phyloP scores from a whole-genome alignment of 2,113 vertebrate species.

The Cheilinus undulatus region DNA sequence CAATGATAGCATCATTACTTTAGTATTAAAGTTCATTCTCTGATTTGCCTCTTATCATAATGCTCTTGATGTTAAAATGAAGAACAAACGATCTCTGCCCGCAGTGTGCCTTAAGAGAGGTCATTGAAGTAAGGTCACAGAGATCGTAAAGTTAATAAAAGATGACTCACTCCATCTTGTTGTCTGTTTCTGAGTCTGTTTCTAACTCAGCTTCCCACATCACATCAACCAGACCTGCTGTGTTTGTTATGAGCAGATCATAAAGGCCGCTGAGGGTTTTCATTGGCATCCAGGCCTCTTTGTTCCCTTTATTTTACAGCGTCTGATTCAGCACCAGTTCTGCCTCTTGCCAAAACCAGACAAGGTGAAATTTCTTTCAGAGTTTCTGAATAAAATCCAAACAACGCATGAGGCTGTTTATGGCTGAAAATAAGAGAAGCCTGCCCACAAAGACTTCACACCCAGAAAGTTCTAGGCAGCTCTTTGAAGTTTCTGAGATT shows the following conservation, averaged over 20 bases:
- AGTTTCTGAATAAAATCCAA: constrained; percentile 56
- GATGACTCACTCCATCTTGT: constrained; percentile 17
- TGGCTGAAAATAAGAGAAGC: constrained; percentile 23
- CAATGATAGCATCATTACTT: too few species aligned
- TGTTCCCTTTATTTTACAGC: constrained; percentile 46
- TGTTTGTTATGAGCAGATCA: constrained; percentile 30
- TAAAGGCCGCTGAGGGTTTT: constrained; percentile 53
- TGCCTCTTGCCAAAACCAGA: constrained; percentile 41
- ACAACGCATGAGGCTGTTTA: constrained; percentile 29
- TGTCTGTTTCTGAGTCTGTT: constrained; percentile 2
- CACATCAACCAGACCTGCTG: constrained; percentile 6
- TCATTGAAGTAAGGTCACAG: neutral
- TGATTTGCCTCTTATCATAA: too few species aligned
- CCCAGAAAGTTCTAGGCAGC: neutral
- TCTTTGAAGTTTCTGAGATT: neutral
- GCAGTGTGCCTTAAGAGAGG: neutral
- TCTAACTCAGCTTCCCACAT: constrained; percentile 14
- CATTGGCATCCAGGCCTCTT: constrained; percentile 35
- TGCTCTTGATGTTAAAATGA: too few species aligned
- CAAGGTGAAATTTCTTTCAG: constrained; percentile 33
- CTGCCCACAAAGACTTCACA: constrained; percentile 4
- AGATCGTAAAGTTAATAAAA: neutral
- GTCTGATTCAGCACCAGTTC: constrained; percentile 36
- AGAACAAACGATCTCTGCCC: neutral
- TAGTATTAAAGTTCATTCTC: too few species aligned